phyloP scores from a whole-genome alignment of 2,113 vertebrate genomes.

The Callipepla squamata region DNA sequence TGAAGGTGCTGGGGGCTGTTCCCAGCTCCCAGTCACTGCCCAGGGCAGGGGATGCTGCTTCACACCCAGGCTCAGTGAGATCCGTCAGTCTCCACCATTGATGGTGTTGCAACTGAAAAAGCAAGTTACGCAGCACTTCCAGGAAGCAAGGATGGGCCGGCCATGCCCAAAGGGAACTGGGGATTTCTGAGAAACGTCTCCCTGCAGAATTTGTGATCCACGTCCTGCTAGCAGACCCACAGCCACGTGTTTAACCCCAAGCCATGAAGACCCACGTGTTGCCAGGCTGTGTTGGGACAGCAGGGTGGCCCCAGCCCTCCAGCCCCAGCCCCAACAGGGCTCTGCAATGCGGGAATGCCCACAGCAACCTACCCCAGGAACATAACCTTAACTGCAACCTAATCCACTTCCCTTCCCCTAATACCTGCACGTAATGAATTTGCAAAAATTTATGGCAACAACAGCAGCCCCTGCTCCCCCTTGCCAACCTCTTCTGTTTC shows the following conservation, averaged over 20 bases:
- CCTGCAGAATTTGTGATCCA: neutral
- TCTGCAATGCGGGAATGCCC: rapidly evolving
- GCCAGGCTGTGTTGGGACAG: neutral
- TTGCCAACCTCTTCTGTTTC: neutral
- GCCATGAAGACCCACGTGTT: neutral
- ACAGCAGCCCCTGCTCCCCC: conserved; percentile 14
- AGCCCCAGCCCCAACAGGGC: neutral
- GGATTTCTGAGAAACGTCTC: conserved; percentile 46
- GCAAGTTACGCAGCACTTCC: neutral
- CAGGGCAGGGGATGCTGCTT: neutral
- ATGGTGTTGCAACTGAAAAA: conserved; percentile 40
- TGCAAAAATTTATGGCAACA: conserved; percentile 60
- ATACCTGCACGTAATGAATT: conserved; percentile 36
- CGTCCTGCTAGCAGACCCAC: rapidly evolving
- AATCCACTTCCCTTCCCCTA: conserved; percentile 12
- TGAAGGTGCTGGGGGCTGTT: neutral
- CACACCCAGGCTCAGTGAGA: neutral
- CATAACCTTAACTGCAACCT: neutral
- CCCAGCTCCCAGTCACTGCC: neutral
- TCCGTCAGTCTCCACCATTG: conserved; percentile 38
- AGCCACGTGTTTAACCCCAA: neutral
- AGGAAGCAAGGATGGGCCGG: conserved; percentile 48
- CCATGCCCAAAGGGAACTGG: conserved; percentile 48
- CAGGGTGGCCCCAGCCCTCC: neutral
- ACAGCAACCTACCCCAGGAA: neutral